phyloP scores from a whole-genome alignment of 1,140 invertebrate genomes.

The Acromyrmex heyeri region DNA sequence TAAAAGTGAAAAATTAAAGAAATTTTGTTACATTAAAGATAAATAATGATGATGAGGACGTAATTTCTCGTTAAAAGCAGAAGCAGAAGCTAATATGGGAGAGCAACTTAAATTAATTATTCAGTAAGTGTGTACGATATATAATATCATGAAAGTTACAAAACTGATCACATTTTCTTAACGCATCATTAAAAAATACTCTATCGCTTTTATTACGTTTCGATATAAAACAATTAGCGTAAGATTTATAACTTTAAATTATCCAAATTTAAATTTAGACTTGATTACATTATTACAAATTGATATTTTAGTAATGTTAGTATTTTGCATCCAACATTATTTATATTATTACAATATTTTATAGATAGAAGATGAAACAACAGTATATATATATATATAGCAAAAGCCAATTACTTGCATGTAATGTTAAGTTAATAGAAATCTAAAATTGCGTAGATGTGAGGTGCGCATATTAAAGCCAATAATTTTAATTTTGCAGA shows the following conservation, averaged over 20 bases:
- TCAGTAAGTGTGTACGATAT: neutral
- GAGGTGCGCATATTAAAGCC: too few species aligned
- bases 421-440: too few species aligned
- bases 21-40: neutral
- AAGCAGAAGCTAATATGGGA: neutral
- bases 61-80: neutral
- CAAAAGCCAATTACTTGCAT: too few species aligned
- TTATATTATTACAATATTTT: constrained; percentile 1
- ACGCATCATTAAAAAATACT: neutral
- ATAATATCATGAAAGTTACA: neutral
- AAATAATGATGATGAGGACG: neutral
- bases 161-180: neutral
- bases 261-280: neutral
- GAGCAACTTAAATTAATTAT: constrained; percentile 18
- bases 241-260: neutral
- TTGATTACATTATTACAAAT: neutral
- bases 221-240: neutral
- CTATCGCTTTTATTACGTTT: neutral
- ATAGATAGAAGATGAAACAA: neutral
- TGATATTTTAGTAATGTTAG: neutral
- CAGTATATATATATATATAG: neutral
- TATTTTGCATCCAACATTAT: neutral
- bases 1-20: neutral
- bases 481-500: too few species aligned
- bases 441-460: too few species aligned